Evolutionary conservation across 1,140 invertebrate species (phyloP).

Genomic region (Drosophila elegans): DNA sequence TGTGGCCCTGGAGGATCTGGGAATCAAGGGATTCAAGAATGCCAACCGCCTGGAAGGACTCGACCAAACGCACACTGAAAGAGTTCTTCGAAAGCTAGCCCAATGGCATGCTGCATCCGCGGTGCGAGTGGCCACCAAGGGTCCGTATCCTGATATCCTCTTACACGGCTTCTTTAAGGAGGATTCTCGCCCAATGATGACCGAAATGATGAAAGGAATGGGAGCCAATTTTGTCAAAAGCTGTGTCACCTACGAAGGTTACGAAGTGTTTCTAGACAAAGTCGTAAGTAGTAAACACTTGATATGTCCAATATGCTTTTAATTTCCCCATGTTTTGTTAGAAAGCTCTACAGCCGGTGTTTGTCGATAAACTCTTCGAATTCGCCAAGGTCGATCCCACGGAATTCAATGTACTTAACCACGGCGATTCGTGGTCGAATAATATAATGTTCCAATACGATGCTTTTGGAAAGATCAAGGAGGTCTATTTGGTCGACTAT

Average conservation of each 20-base stretch:
- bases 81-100: conserved; percentile 85
- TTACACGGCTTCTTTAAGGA: conserved; percentile 55
- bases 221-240: conserved; percentile 41
- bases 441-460: conserved; percentile 88
- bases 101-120: conserved; percentile 86
- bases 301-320: neutral
- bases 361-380: conserved; percentile 47
- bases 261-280: conserved; percentile 57
- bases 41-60: conserved; percentile 86
- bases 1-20: conserved; percentile 86
- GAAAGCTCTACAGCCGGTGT: conserved; percentile 34
- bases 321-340: neutral
- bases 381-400: conserved; percentile 69
- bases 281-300: conserved; percentile 41
- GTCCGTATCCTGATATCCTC: conserved; percentile 46
- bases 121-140: conserved; percentile 85
- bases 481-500: conserved; percentile 68
- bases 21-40: conserved; percentile 83
- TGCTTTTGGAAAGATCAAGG: conserved; percentile 80
- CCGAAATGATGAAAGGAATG: conserved; percentile 45
- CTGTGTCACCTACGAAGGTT: conserved; percentile 38
- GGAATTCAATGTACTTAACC: conserved; percentile 87
- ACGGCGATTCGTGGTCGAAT: conserved; percentile 87
- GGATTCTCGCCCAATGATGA: conserved; percentile 41
- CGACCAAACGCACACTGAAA: conserved; percentile 85